Conservation (phyloP, 1,140 invertebrate genomes). For the Zaprionus lachaisei region DNA sequence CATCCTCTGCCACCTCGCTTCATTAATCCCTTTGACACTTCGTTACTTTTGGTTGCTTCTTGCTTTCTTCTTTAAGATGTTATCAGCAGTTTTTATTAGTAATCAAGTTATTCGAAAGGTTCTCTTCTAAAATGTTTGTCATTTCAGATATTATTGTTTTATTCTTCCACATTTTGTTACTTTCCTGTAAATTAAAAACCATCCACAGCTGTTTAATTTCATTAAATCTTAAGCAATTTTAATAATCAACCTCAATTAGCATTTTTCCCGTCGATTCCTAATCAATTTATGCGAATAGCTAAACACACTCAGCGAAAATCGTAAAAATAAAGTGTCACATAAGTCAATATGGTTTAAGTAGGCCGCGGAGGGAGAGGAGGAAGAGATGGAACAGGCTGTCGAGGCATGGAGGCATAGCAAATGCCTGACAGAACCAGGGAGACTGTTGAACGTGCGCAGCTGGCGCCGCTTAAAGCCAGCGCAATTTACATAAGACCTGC, state of each 20-base stretch:
- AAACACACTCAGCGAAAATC: constrained; percentile 28
- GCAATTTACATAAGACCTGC: constrained; percentile 47
- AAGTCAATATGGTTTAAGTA: constrained; percentile 44
- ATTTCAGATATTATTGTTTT: background rate
- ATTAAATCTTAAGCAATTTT: constrained; percentile 7
- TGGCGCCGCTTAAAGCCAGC: constrained; percentile 31
- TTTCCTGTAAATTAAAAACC: background rate
- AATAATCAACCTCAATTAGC: constrained; percentile 45
- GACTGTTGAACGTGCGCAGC: constrained; percentile 35
- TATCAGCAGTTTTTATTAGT: background rate
- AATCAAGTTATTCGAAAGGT: background rate
- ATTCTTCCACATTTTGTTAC: background rate
- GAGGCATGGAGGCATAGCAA: background rate
- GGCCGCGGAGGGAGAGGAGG: background rate
- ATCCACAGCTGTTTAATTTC: constrained; percentile 1
- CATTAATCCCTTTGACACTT: constrained; percentile 3
- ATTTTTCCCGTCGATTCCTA: constrained; percentile 34
- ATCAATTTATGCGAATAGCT: constrained; percentile 35
- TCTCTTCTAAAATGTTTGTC: background rate
- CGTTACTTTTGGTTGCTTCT: background rate
- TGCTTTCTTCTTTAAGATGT: background rate
- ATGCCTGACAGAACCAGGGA: constrained; percentile 16
- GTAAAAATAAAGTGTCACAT: constrained; percentile 61
- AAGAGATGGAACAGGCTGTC: background rate
- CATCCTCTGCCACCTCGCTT: constrained; percentile 16